Base-by-base conservation (phyloP, 2,888 invertebrate genomes). In the Polyploca ridens region DNA sequence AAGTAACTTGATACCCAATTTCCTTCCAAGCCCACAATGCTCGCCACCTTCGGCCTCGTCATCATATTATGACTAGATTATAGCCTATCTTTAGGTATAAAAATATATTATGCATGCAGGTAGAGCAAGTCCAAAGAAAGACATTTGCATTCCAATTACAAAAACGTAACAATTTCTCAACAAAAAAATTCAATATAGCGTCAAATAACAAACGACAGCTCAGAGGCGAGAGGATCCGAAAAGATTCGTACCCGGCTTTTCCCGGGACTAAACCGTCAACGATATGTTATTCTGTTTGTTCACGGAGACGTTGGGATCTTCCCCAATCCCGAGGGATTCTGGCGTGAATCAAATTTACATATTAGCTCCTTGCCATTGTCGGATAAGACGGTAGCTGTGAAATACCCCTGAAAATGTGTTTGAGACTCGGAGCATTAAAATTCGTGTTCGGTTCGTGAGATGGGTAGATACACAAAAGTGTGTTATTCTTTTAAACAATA, bases 221-320 rank as follows among this genome's bases (percentile, higher is more conserved):
- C 35, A 38, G 41, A 60, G 41, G 61, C 41, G 19, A 61, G 41
- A 41, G 41, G 60, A 60, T 60, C 60, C 35, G 19, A 41, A 61
- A 19, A 61, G 61, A 61, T 41, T 27, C 46, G 46, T 7, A 44
- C 69, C 69, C 65, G 8, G 19, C 16, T 19, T 54, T 46, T 13
- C 58, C 58, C 63, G 58, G 58, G 57, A 60, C 61, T 68, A 62
- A 68, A 64, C 70, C 69, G 66, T 68, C 73, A 70, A 66, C 70
- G 69, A 70, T 76, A 74, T 70, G 75, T 81, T 81, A 79, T 78
- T 77, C 76, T 72, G 77, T 78, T 79, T 76, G 74, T 66, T 65
- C 64, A 70, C 66, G 70, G 54, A 19, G 54, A 19, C 54, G 58
- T 6, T 7, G 44, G 61, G 61, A 61, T 61, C 61, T 8, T 13